Conservation (phyloP, 2,888 invertebrate genomes). For the Syrista parreyssii region DNA sequence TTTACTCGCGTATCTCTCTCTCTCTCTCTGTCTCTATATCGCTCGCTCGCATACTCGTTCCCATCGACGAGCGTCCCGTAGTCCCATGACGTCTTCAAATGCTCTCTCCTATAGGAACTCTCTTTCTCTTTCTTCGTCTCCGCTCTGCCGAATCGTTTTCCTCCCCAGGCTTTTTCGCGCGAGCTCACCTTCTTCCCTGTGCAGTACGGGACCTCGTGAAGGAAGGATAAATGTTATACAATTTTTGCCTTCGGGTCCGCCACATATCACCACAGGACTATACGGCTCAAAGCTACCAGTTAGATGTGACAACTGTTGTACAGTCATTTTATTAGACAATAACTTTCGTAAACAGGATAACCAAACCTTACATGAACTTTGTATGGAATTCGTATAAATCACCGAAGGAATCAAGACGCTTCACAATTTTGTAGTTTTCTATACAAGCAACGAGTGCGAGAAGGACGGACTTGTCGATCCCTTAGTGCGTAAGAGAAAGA, state of each 20-base stretch:
- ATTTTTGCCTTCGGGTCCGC: neutral
- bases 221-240: neutral
- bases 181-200: neutral
- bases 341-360: neutral
- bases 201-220: neutral
- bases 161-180: neutral
- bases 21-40: constrained; percentile 8
- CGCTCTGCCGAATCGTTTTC: neutral
- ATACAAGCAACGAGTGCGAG: neutral
- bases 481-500: neutral
- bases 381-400: neutral
- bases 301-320: neutral
- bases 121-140: neutral
- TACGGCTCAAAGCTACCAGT: neutral
- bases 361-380: neutral
- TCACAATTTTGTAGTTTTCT: neutral
- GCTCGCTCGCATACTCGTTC: constrained; percentile 1
- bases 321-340: neutral
- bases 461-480: neutral
- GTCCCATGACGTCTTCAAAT: neutral
- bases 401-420: neutral
- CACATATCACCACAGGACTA: neutral
- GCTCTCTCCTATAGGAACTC: neutral
- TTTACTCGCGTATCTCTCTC: constrained; percentile 16
- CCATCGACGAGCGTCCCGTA: neutral